A percentile compares a stretch with the other conserved stretches of the same genome.
These are phyloP conservation scores for Diorhabda sublineata DNA, from an alignment of 1,140 invertebrate species.

Conservation along the genomic window DNA sequence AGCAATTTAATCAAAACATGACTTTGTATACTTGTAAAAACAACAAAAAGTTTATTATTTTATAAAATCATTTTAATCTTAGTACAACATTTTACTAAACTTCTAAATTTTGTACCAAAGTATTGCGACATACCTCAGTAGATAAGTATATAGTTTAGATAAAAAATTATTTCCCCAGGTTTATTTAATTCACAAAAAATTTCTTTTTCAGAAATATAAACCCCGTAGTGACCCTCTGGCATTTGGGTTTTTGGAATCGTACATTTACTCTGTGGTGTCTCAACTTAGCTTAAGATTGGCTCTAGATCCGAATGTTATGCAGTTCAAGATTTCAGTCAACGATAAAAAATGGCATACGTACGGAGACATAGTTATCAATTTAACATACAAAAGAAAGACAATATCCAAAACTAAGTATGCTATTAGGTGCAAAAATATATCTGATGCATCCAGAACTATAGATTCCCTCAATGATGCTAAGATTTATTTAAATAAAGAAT, in stretches of 20 bases:
- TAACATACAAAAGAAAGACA: constrained; percentile 5
- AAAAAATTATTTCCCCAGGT: neutral
- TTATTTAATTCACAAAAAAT: neutral
- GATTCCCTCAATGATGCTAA: constrained; percentile 4
- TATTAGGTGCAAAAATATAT: constrained; percentile 13
- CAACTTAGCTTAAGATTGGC: constrained; percentile 10
- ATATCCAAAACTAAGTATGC: neutral
- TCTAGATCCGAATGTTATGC: neutral
- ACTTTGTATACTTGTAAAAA: no score
- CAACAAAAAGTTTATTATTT: no score
- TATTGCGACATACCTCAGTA: no score
- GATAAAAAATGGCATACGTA: constrained; percentile 12
- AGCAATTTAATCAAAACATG: no score
- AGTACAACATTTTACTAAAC: no score
- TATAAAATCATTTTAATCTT: no score
- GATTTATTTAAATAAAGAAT: constrained; percentile 13
- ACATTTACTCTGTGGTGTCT: neutral
- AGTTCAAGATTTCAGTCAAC: constrained; percentile 12
- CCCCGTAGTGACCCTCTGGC: neutral
- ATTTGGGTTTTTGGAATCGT: neutral
- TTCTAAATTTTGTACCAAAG: no score
- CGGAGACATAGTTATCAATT: constrained; percentile 8
- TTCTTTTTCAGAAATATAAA: constrained; percentile 20
- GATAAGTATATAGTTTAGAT: no score
- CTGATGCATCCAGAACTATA: neutral